phyloP scores from a whole-genome alignment of 2,113 vertebrate genomes.

The Halcyon malimbica region DNA sequence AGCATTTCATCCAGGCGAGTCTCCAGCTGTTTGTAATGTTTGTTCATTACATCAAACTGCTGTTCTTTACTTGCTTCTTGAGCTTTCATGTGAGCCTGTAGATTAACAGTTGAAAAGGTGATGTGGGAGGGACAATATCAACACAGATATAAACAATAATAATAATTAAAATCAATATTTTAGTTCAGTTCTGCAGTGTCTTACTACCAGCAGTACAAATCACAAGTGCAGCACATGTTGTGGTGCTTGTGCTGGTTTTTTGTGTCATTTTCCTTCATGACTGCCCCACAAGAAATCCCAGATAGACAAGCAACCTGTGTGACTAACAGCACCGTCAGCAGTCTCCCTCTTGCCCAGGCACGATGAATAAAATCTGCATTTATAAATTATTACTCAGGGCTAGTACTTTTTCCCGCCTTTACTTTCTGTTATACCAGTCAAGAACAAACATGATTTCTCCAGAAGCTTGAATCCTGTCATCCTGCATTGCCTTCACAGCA shows the following conservation, averaged over 20 bases:
- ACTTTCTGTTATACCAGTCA: not conserved
- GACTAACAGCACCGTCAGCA: not conserved
- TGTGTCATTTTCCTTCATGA: not conserved
- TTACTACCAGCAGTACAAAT: not conserved
- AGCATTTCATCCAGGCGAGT: slow-evolving; percentile 85
- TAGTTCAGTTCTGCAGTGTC: not conserved
- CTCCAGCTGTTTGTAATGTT: slow-evolving; percentile 83
- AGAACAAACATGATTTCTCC: slow-evolving; percentile 28
- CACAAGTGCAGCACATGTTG: not conserved
- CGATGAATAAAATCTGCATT: not conserved
- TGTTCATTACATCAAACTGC: slow-evolving; percentile 83
- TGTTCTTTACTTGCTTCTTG: slow-evolving; percentile 79
- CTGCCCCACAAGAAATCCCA: not conserved
- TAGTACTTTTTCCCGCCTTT: not conserved
- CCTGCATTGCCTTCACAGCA: not conserved
- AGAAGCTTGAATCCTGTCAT: slow-evolving; percentile 13
- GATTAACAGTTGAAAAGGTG: not conserved
- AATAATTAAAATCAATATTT: not conserved
- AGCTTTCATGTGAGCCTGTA: slow-evolving; percentile 80
- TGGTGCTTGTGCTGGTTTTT: not conserved
- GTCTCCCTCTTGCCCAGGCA: not conserved
- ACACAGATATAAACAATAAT: not conserved
- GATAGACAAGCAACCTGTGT: not conserved
- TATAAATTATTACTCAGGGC: not conserved
- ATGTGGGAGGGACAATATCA: not conserved